Conservation (phyloP, 2,888 invertebrate species). For the Achlya flavicornis region DNA sequence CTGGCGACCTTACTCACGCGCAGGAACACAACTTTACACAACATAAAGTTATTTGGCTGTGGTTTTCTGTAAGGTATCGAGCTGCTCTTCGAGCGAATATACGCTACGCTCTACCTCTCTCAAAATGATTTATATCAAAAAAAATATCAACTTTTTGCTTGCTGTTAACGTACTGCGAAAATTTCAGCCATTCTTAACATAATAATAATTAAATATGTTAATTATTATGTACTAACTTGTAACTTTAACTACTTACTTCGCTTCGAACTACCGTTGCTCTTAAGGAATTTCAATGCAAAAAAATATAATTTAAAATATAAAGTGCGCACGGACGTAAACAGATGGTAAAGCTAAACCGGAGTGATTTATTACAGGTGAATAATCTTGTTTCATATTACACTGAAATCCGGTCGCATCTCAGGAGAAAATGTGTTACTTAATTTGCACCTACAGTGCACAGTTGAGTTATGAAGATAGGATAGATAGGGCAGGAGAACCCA, state of each 20-base stretch:
- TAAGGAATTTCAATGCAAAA: slow-evolving; percentile 42
- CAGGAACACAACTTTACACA: too few species aligned
- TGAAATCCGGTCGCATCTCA: slow-evolving; percentile 60
- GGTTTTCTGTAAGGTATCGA: too few species aligned
- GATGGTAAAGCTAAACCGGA: slow-evolving; percentile 52
- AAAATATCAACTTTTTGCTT: too few species aligned
- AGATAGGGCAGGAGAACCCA: background rate
- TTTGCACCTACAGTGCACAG: slow-evolving; percentile 40
- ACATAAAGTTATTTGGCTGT: too few species aligned
- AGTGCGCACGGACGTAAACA: slow-evolving; percentile 54
- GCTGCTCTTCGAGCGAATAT: too few species aligned
- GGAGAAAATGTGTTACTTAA: slow-evolving; percentile 45
- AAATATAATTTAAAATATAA: slow-evolving; percentile 42
- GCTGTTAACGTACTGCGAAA: too few species aligned
- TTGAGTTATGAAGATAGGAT: slow-evolving; percentile 41
- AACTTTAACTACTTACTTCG: background rate
- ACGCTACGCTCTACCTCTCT: too few species aligned
- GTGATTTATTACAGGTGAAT: slow-evolving; percentile 76
- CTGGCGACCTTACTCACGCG: too few species aligned
- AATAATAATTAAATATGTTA: too few species aligned
- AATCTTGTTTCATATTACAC: slow-evolving; percentile 67
- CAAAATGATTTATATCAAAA: too few species aligned
- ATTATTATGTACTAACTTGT: too few species aligned
- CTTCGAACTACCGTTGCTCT: background rate
- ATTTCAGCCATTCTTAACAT: too few species aligned